Evolutionary conservation across 2,888 invertebrate species (phyloP).

Genomic region (Sarcophaga caerulescens): DNA sequence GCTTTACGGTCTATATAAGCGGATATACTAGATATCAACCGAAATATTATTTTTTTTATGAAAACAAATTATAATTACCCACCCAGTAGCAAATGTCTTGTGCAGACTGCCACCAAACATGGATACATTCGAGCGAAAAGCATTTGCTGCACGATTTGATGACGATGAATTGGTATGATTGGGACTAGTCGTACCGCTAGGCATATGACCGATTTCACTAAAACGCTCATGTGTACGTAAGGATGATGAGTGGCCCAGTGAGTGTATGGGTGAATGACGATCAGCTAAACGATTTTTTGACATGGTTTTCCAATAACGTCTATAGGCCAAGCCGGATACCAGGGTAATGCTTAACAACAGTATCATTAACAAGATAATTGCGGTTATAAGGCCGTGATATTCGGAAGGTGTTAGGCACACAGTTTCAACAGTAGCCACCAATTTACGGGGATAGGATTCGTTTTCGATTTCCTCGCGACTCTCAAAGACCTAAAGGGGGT

Average conservation of each 20-base stretch:
- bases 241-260: slow-evolving; percentile 79
- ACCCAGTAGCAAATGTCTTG: slow-evolving; percentile 87
- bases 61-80: slow-evolving; percentile 67
- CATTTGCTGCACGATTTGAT: slow-evolving; percentile 75
- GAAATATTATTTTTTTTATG: too few relatives aligned
- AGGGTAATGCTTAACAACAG: slow-evolving; percentile 88
- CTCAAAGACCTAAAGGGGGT: slow-evolving; percentile 87
- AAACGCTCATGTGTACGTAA: slow-evolving; percentile 81
- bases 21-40: too few relatives aligned
- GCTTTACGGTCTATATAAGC: too few relatives aligned
- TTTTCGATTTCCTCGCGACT: slow-evolving; percentile 87
- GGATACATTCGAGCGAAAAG: slow-evolving; percentile 81
- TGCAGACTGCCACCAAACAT: slow-evolving; percentile 87
- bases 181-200: slow-evolving; percentile 74
- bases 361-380: slow-evolving; percentile 88
- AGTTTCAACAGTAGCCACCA: slow-evolving; percentile 85
- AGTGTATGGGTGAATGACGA: slow-evolving; percentile 81
- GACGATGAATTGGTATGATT: slow-evolving; percentile 72
- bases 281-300: slow-evolving; percentile 86
- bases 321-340: slow-evolving; percentile 89
- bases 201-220: slow-evolving; percentile 79
- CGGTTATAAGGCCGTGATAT: slow-evolving; percentile 91
- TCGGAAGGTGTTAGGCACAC: slow-evolving; percentile 92
- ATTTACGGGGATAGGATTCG: slow-evolving; percentile 84
- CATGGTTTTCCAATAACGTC: slow-evolving; percentile 90